These are phyloP conservation scores for Hystrix brachyura DNA, from an alignment of 2,113 vertebrate species.

Conservation along the genomic window DNA sequence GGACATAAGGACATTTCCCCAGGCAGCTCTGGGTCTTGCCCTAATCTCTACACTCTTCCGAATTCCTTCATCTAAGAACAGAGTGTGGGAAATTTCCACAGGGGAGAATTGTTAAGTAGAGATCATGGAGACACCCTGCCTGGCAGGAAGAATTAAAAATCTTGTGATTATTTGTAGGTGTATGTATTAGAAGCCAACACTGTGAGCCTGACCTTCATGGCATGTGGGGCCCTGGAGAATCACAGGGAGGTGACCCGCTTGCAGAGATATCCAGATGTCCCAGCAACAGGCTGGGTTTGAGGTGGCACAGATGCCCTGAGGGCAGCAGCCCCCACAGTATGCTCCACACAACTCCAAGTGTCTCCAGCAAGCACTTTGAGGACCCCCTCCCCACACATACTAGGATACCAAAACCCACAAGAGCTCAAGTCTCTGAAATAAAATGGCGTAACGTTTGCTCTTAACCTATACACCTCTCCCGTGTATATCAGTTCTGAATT, in stretches of 20 bases:
- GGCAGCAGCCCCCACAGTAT: fast-evolving
- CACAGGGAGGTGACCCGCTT: not conserved
- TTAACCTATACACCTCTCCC: not conserved
- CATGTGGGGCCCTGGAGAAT: not conserved
- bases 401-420: not conserved
- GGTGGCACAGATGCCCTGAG: not conserved
- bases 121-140: fast-evolving
- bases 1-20: not conserved
- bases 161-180: not conserved
- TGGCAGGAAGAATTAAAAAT: too few species aligned
- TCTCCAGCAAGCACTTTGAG: not conserved
- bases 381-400: not conserved
- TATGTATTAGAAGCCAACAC: not conserved
- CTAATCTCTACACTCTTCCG: not conserved
- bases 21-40: not conserved
- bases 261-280: not conserved
- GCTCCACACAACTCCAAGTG: not conserved
- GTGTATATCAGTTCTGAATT: not conserved
- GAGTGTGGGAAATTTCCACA: not conserved
- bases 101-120: not conserved
- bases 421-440: not conserved
- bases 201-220: not conserved
- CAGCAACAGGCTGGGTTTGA: not conserved
- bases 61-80: not conserved
- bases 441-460: not conserved